These are phyloP conservation scores for Peromyscus aztecus DNA, from an alignment of 2,797 vertebrate species.

Conservation along the genomic window DNA sequence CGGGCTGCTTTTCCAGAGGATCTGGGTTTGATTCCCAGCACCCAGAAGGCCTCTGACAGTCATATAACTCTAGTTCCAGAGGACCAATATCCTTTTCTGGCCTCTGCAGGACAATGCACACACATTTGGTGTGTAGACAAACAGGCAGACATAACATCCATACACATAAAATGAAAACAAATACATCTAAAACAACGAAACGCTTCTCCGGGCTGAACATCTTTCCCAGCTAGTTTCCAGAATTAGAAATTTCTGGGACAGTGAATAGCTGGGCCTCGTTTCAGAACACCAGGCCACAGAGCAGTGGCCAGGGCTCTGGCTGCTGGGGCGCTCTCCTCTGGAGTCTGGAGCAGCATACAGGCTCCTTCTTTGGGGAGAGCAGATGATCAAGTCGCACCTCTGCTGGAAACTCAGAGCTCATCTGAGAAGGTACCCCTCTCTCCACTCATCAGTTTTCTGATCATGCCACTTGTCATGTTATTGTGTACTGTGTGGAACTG, in stretches of 20 bases:
- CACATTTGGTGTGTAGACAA: background rate
- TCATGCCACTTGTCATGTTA: background rate
- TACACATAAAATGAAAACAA: background rate
- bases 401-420: background rate
- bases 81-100: background rate
- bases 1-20: background rate
- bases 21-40: background rate
- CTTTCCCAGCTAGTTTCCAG: conserved; percentile 15
- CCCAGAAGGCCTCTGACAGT: background rate
- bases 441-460: conserved; percentile 29
- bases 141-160: background rate
- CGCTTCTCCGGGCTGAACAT: background rate
- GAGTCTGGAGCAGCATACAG: background rate
- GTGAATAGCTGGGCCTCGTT: background rate
- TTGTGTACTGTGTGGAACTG: background rate
- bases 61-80: background rate
- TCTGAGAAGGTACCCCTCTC: background rate
- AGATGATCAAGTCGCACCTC: background rate
- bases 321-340: background rate
- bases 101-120: background rate
- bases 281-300: background rate
- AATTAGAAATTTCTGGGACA: background rate
- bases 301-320: background rate
- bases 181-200: background rate
- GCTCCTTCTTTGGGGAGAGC: background rate